Conservation (phyloP, 2,113 vertebrate genomes). For the Sula dactylatra region DNA sequence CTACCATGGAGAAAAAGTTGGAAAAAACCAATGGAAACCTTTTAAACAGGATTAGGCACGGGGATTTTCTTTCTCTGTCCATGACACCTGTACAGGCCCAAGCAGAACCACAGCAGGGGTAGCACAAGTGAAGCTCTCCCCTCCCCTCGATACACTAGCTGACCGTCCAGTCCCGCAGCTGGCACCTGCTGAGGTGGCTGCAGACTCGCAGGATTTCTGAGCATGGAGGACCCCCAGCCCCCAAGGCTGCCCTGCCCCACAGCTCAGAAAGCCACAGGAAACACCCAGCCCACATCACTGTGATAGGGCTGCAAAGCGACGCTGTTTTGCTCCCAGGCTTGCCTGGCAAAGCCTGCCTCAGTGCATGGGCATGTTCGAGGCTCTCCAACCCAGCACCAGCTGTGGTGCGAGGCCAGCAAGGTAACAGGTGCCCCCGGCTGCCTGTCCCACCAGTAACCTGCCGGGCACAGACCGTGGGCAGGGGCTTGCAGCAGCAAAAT, state of each 20-base stretch:
- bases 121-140: neutral
- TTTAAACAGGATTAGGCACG: neutral
- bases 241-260: neutral
- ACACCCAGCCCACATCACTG: accelerated
- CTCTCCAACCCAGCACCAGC: neutral
- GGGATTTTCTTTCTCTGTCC: neutral
- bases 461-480: neutral
- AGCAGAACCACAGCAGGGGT: neutral
- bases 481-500: neutral
- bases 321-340: neutral
- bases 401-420: neutral
- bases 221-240: too few species aligned
- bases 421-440: neutral
- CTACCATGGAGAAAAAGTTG: neutral
- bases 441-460: neutral
- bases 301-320: neutral
- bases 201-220: neutral
- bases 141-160: neutral
- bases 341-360: neutral
- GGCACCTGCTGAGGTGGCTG: neutral
- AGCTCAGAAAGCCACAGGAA: neutral
- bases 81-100: accelerated
- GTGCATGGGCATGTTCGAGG: accelerated
- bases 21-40: neutral
- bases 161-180: neutral